Conservation (phyloP, 1,140 invertebrate genomes). For the Schlechtendalia chinensis region DNA sequence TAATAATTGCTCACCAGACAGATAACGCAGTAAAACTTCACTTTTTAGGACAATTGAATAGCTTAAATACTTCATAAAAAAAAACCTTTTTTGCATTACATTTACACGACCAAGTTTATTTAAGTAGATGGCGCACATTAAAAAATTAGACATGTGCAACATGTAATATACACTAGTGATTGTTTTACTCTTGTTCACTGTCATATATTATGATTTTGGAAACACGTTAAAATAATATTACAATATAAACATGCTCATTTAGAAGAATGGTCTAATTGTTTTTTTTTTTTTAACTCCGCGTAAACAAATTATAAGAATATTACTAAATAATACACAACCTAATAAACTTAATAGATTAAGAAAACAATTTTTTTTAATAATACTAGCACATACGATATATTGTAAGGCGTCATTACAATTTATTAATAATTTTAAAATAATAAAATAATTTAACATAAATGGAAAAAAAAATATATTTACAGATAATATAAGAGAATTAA, state of each 20-base stretch:
- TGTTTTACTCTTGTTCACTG: not conserved
- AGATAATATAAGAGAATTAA: not conserved
- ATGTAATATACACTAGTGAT: not conserved
- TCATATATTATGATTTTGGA: not conserved
- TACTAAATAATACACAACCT: not conserved
- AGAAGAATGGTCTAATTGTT: not conserved
- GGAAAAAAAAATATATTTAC: not conserved
- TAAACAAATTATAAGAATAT: not conserved
- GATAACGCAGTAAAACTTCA: not conserved
- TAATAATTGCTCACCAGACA: not conserved
- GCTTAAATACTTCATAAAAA: not conserved
- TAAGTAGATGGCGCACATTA: not conserved
- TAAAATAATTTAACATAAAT: not conserved
- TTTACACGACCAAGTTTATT: not conserved
- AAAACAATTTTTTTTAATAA: conserved; percentile 12
- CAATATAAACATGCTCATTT: not conserved
- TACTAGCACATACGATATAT: not conserved
- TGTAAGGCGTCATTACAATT: not conserved
- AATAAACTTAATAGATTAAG: conserved; percentile 11
- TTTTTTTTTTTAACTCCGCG: too few relatives aligned
- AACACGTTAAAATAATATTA: too few relatives aligned
- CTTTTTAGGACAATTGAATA: not conserved
- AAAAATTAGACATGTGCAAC: not conserved
- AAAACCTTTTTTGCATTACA: not conserved
- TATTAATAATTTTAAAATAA: not conserved